A percentile compares a stretch with the other conserved stretches of the same genome.
Conservation (phyloP, 2,888 invertebrate species). For the Diabrotica balteata region DNA sequence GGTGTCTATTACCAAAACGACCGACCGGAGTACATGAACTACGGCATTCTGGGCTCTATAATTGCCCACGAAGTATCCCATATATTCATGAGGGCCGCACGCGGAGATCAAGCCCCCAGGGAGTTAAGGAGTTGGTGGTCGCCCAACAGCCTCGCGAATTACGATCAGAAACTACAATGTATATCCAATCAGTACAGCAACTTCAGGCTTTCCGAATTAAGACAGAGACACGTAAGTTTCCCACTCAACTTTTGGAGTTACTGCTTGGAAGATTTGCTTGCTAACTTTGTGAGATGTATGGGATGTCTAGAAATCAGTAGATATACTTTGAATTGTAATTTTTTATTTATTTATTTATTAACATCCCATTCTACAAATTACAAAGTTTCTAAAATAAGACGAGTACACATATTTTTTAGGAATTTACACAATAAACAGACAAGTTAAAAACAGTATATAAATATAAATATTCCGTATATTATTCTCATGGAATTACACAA, state of each 20-base stretch:
- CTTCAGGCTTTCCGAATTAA: constrained; percentile 79
- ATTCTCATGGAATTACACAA: too few species aligned
- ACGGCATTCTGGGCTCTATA: constrained; percentile 54
- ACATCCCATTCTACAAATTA: too few species aligned
- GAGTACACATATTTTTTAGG: too few species aligned
- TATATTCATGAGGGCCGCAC: constrained; percentile 68
- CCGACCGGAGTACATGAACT: constrained; percentile 58
- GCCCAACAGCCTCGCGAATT: constrained; percentile 77
- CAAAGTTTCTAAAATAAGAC: too few species aligned
- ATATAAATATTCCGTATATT: too few species aligned
- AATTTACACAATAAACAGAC: too few species aligned
- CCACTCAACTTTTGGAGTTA: constrained; percentile 3
- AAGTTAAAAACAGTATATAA: too few species aligned
- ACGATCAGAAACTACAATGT: constrained; percentile 82
- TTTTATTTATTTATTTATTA: too few species aligned
- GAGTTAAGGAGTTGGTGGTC: constrained; percentile 93
- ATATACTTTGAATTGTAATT: too few species aligned
- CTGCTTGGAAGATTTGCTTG: neutral
- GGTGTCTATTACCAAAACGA: constrained; percentile 52
- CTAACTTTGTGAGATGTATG: neutral
- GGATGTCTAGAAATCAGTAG: too few species aligned
- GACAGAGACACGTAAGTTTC: constrained; percentile 67
- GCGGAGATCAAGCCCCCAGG: constrained; percentile 79
- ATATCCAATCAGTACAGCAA: constrained; percentile 91
- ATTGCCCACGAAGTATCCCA: constrained; percentile 56